Conservation (phyloP, 2,113 vertebrate species). For the Platysternon megacephalum region DNA sequence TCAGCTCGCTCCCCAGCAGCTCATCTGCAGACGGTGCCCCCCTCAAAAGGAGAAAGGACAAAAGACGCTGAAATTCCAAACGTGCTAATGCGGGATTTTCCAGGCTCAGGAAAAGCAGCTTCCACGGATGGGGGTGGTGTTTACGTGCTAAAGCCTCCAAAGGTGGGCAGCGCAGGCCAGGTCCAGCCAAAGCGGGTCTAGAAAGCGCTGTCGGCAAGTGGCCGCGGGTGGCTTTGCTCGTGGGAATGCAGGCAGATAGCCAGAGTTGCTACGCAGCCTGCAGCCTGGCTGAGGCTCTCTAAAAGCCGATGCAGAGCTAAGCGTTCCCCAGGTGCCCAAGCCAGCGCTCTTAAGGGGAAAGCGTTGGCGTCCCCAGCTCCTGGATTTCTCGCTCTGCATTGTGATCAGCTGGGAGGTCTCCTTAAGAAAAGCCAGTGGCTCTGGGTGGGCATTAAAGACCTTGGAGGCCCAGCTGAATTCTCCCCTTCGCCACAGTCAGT, state of each 20-base stretch:
- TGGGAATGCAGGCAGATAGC: not conserved
- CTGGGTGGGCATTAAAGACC: not conserved
- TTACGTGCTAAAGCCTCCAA: not conserved
- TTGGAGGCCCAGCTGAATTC: not conserved
- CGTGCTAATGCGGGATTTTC: not conserved
- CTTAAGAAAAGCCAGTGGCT: not conserved
- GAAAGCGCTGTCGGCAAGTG: not conserved
- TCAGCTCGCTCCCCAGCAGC: not conserved
- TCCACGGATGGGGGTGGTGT: not conserved
- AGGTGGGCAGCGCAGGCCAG: not conserved
- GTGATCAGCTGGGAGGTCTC: not conserved
- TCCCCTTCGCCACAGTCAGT: too few relatives aligned
- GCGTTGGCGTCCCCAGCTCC: not conserved
- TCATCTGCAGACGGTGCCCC: too few relatives aligned
- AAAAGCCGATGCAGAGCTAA: not conserved
- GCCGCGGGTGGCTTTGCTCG: not conserved
- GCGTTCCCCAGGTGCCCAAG: too few relatives aligned
- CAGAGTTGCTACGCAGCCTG: not conserved
- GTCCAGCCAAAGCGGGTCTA: not conserved
- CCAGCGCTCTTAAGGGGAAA: not conserved
- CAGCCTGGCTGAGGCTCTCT: not conserved
- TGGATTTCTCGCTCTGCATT: not conserved
- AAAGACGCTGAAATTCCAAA: not conserved
- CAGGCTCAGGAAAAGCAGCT: not conserved
- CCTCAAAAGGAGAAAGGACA: not conserved